phyloP scores from a whole-genome alignment of 37 sponge, comb jelly and placozoan species.

The Beroe forskalii region DNA sequence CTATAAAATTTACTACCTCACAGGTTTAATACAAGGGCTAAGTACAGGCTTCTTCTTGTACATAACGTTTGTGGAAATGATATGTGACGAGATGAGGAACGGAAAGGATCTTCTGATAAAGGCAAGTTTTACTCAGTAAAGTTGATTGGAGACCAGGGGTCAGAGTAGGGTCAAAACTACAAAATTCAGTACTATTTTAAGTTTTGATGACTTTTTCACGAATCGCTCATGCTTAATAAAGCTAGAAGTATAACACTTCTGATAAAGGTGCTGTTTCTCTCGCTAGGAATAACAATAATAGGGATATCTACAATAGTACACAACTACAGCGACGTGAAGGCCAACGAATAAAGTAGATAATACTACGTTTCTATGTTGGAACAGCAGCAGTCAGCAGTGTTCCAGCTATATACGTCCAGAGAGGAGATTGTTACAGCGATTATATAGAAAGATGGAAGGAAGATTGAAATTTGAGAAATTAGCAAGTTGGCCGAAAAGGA shows the following conservation, averaged over 20 bases:
- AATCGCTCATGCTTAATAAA: too few species aligned
- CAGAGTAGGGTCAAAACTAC: background rate
- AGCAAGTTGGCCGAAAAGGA: too few species aligned
- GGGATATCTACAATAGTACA: slow-evolving; percentile 32
- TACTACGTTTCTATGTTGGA: background rate
- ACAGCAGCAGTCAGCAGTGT: background rate
- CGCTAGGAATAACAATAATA: background rate
- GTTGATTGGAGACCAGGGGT: background rate
- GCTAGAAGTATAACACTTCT: too few species aligned
- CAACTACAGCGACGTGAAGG: slow-evolving; percentile 43
- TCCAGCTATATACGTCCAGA: too few species aligned
- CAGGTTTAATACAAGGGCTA: slow-evolving; percentile 56
- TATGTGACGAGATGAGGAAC: slow-evolving; percentile 44
- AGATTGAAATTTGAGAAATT: too few species aligned
- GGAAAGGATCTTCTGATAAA: slow-evolving; percentile 7
- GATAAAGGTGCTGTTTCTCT: background rate
- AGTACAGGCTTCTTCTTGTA: slow-evolving; percentile 60
- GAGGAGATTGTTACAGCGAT: too few species aligned
- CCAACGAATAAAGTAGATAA: background rate
- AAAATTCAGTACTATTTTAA: too few species aligned
- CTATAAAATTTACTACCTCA: too few species aligned
- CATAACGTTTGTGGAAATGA: slow-evolving; percentile 56
- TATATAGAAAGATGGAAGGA: too few species aligned
- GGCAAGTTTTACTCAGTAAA: slow-evolving; percentile 1
- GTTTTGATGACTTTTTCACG: too few species aligned